Evolutionary conservation across 2,113 vertebrate genomes (phyloP).

Genomic region (Pungitius pungitius): DNA sequence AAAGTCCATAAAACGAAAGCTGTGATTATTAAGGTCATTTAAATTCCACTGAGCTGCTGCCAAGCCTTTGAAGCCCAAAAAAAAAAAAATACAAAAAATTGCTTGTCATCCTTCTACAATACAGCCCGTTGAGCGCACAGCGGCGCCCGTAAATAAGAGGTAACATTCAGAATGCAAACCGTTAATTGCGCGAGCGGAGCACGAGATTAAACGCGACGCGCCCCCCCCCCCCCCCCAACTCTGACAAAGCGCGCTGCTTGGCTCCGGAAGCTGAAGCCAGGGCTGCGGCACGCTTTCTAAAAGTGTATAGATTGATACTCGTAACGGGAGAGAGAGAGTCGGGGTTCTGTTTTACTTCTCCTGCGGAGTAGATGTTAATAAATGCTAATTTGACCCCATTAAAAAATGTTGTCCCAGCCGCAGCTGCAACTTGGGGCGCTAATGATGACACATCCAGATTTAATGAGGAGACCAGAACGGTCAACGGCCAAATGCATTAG

Average conservation of each 20-base stretch:
- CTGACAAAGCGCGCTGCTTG: constrained; percentile 39
- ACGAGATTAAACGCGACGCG: constrained; percentile 58
- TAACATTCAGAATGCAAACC: constrained; percentile 52
- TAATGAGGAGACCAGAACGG: constrained; percentile 55
- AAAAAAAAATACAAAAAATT: constrained; percentile 57
- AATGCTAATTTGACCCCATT: constrained; percentile 73
- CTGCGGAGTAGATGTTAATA: constrained; percentile 65
- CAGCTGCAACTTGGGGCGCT: constrained; percentile 59
- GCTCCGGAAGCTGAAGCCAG: constrained; percentile 2
- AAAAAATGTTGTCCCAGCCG: constrained; percentile 66
- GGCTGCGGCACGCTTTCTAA: constrained; percentile 27
- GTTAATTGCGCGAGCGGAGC: constrained; percentile 63
- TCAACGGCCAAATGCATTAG: constrained; percentile 41
- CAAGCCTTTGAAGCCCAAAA: constrained; percentile 61
- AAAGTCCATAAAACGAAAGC: constrained; percentile 55
- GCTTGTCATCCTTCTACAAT: constrained; percentile 69
- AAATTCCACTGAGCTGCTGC: constrained; percentile 68
- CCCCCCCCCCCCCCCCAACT: no score
- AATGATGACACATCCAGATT: constrained; percentile 68
- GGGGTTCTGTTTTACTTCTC: constrained; percentile 56
- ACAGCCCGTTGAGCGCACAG: constrained; percentile 40
- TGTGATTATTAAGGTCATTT: constrained; percentile 62
- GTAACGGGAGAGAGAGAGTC: constrained; percentile 64
- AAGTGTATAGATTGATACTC: constrained; percentile 50
- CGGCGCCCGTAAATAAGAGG: constrained; percentile 61